Evolutionary conservation across 2,113 vertebrate genomes (phyloP), one percentile per base, ranked within the genome.

Genomic region (Arenaria interpres): DNA sequence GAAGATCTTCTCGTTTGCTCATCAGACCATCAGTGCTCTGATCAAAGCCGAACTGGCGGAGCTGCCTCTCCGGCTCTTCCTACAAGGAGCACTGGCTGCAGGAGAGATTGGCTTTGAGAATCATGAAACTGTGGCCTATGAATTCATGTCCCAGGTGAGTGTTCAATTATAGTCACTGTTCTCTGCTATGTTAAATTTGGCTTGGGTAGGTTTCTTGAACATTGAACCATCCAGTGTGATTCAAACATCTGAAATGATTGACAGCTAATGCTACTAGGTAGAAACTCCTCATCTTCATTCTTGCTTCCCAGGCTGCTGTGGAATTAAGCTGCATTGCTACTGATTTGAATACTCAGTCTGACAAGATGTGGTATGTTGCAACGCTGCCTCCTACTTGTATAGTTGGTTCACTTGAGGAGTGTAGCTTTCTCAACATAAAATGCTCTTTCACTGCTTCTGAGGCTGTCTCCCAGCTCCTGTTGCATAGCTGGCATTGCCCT

Each of bases 21-120:
- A 99, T 96, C 99, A 99, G 98, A 99, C 99, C 88, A 99, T 99
- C 97, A 99, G 99, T 83, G 99, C 99, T 35, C 98, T 99, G 73
- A 99, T 99, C 94, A 99, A 99, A 97, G 99, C 99, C 1, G 99
- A 99, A 89, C 97, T 99, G 54, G 99, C 99, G 1, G 99, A 99
- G 95, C 97, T 99, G 85, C 99, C 99, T 2, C 98, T 99, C 2
- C 98, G 99, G 17, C 99, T 99, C 24, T 99, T 99, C 97, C 98
- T 99, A 56, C 99, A 99, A 97, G 99, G 99, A 68, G 99, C 99
- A 1, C 97, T 99, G 77, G 99, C 99, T 57, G 99, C 99, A 5
- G 99, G 99, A 20, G 99, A 99, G 97, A 99, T 99, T 50, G 99
- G 99, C 93, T 99, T 99, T 92, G 99, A 99, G 95, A 99, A 99